A percentile compares a stretch with the other conserved stretches of the same genome.
Conservation (phyloP, 2,797 vertebrate genomes). For the Hylomyscus alleni region DNA sequence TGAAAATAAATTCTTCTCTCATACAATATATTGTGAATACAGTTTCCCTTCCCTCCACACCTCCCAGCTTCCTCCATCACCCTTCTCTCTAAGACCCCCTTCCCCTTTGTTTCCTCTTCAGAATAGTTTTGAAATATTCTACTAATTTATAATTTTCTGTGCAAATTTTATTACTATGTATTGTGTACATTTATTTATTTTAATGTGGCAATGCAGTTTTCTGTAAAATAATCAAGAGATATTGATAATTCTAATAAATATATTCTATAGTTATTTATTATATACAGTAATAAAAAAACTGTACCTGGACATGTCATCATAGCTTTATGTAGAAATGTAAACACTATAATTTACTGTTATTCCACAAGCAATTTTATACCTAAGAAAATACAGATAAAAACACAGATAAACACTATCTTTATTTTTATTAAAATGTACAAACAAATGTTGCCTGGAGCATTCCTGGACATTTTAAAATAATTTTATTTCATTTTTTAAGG, state of each 20-base stretch:
- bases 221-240: neutral
- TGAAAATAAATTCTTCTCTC: neutral
- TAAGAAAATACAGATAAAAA: neutral
- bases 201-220: neutral
- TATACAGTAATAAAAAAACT: neutral
- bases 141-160: neutral
- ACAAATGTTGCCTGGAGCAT: neutral
- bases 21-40: neutral
- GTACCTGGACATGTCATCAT: neutral
- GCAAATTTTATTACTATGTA: neutral
- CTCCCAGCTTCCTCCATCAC: neutral
- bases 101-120: neutral
- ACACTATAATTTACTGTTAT: neutral
- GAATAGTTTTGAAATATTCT: neutral
- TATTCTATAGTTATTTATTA: neutral
- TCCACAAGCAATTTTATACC: neutral
- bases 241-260: neutral
- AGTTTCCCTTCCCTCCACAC: neutral
- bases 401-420: neutral
- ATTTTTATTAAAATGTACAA: neutral
- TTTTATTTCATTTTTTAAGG: neutral
- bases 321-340: neutral
- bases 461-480: neutral
- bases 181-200: neutral
- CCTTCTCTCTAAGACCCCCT: neutral